These are phyloP conservation scores for Villa cingulata DNA, from an alignment of 2,888 invertebrate species.

Conservation along the genomic window DNA sequence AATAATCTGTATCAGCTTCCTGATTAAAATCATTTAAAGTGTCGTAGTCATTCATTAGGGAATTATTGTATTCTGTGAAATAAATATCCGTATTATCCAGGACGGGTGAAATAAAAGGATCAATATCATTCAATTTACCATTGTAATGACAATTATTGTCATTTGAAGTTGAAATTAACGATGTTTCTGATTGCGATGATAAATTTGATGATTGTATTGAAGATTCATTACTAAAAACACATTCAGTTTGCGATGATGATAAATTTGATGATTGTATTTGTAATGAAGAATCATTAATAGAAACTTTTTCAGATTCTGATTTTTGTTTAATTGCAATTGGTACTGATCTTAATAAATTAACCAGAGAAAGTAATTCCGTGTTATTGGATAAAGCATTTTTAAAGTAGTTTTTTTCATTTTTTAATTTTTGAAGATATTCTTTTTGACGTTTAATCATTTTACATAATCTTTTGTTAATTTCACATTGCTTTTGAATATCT, in stretches of 20 bases:
- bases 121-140: conserved; percentile 15
- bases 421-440: conserved; percentile 36
- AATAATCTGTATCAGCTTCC: too few relatives aligned
- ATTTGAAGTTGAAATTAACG: not conserved
- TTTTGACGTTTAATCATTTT: conserved; percentile 38
- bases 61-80: conserved; percentile 23
- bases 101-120: conserved; percentile 13
- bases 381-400: conserved; percentile 42
- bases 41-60: conserved; percentile 15
- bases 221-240: too few relatives aligned
- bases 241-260: too few relatives aligned
- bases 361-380: conserved; percentile 38
- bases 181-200: not conserved
- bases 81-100: conserved; percentile 20
- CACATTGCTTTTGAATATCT: conserved; percentile 34
- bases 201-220: not conserved
- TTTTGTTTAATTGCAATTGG: not conserved
- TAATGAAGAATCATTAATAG: too few relatives aligned
- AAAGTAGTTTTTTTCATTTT: conserved; percentile 41
- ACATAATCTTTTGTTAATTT: conserved; percentile 38
- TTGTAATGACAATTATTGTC: conserved; percentile 8
- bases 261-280: too few relatives aligned
- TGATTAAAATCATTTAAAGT: conserved; percentile 15
- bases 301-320: too few relatives aligned
- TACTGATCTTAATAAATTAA: conserved; percentile 21